Base-by-base conservation (phyloP, 1,140 invertebrate genomes). In the Reticulitermes speratus region DNA sequence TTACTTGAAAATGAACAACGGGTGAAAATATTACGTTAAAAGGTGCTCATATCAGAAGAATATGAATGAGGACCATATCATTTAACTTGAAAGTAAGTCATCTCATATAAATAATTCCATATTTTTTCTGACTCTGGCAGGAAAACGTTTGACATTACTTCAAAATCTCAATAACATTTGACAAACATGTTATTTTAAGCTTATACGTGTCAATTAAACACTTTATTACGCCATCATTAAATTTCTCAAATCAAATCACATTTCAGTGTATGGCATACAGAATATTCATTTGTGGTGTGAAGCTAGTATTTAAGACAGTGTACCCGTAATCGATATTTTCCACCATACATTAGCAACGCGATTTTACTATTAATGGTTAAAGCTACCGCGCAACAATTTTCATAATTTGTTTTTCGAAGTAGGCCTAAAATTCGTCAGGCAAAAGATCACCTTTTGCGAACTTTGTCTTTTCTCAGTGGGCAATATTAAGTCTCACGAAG, bases 21-120 rank as follows among this genome's bases (percentile, higher is more conserved):
- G 44, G 83, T 84, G 48, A 84, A 32, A 84, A 25, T 45, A 52
- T 84, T 59, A 30, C 59, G 52, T 30, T 52, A 84, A 52, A 84
- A 84, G 83, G 48, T 48, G 83, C 25, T 84, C n/a, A 32, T 23
- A 84, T 65, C 75, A 91, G 89, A 90, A 89, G 90, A 92, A 91
- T 92, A 92, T 92, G 92, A 92, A 92, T 92, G 95, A 95, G 93
- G 94, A 94, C 94, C 94, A 94, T 94, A 93, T 93, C 93, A 92
- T 94, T 95, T 92, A 93, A 94, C 89, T 92, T 94, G 91, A 94
- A 95, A 94, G 95, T 95, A 93, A 93, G 92, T 89, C 30, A 32
- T 23, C 32, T 52, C 0, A n/a, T 21, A 32, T 23, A 38, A 87
- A 69, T 84, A n/a, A 59, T 44, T 81, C 32, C 69, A 52, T 84